A percentile compares a stretch with the other conserved stretches of the same genome.
phyloP scores from a whole-genome alignment of 2,797 vertebrate genomes.

The Melanotaenia boesemani region DNA sequence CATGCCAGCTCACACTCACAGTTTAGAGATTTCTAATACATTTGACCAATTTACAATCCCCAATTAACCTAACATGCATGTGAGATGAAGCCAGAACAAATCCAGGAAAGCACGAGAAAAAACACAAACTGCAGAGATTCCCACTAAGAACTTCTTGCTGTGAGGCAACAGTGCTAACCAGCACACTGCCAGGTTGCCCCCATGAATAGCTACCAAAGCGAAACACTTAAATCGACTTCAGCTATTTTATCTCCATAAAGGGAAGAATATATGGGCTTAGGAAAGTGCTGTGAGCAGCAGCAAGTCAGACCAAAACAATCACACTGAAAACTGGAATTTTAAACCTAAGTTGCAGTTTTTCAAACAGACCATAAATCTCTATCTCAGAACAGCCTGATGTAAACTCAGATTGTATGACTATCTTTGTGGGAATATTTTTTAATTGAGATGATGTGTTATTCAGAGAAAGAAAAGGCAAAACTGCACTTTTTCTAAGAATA shows the following conservation, averaged over 20 bases:
- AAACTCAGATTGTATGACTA: neutral
- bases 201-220: neutral
- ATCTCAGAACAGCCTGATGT: neutral
- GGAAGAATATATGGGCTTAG: neutral
- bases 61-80: neutral
- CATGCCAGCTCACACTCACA: neutral
- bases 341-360: neutral
- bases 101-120: neutral
- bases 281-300: neutral
- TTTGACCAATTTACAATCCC: neutral
- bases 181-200: neutral
- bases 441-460: neutral
- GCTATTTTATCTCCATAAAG: neutral
- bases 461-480: too few species aligned
- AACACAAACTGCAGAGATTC: neutral
- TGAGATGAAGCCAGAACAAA: neutral
- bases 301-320: neutral
- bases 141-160: neutral
- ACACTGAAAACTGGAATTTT: neutral
- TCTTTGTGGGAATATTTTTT: neutral
- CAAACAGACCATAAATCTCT: neutral
- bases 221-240: neutral
- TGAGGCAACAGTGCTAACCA: neutral
- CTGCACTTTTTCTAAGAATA: too few species aligned
- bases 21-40: neutral